Evolutionary conservation across 2,888 invertebrate genomes (phyloP), one percentile per base, ranked within the genome.

Genomic region (Lissocephala sabroskyi): DNA sequence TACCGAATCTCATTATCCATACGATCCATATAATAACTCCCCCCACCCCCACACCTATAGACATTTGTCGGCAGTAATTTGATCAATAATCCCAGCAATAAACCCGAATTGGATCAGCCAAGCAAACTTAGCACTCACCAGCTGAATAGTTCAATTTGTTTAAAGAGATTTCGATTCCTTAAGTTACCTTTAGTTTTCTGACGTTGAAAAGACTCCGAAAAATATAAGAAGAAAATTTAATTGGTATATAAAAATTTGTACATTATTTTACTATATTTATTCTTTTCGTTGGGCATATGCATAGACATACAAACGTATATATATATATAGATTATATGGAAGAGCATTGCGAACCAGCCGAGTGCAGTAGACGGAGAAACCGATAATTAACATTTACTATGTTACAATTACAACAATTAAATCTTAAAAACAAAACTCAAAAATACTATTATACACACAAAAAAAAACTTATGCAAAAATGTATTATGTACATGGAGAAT

Each of bases 351-450:
- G 23, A 23, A 23, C 3, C 23, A 35, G 23, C 23, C 3, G 7
- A 7, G 7, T 5, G 23, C 23, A 7, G 23, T 23, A 23, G 7
- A 23, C 23, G 23, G 23, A 23, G 23, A 3, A 23, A 30, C 30
- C 33, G 18, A 36, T 11, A 39, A 9, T 30, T 6, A 62, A 58
- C 46, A 54, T 52, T 47, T 57, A 77, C 48, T 53, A 74, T 65
- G 71, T 77, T 70, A 77, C 63, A 77, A 70, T 70, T 63, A 77
- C 61, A 77, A 68, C 62, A 68, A 76, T 70, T 70, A 70, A 65
- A 59, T 79, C 74, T 62, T 74, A 70, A 79, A 79, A 60, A 77
- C 52, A 62, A 62, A 49, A 76, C 39, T n/a, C n/a, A n/a, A 19
- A 14, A 39, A 18, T 18, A 62, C 56, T 55, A 62, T 65, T 62